Conservation (phyloP, 2,797 vertebrate species). For the Gymnodraco acuticeps region DNA sequence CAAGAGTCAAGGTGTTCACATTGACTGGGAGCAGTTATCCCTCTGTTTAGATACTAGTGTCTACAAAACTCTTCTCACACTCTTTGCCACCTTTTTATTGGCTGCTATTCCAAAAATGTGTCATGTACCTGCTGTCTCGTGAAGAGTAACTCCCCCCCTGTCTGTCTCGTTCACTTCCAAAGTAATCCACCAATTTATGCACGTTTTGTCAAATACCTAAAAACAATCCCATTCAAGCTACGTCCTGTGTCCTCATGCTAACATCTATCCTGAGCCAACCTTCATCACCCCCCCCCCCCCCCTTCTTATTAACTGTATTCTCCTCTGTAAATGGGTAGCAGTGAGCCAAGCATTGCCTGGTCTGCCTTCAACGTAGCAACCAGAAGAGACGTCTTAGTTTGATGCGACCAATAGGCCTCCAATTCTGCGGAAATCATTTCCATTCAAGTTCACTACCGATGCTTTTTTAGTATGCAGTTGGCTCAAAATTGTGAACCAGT, state of each 20-base stretch:
- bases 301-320: constrained; percentile 25
- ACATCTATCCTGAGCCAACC: constrained; percentile 21
- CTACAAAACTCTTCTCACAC: constrained; percentile 68
- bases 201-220: constrained; percentile 11
- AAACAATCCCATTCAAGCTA: not conserved
- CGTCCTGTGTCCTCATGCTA: not conserved
- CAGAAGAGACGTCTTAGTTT: constrained; percentile 60
- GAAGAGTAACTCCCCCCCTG: constrained; percentile 30
- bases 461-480: no score
- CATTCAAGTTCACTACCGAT: not conserved
- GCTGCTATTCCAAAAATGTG: constrained; percentile 74
- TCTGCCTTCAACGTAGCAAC: constrained; percentile 62
- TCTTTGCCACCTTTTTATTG: constrained; percentile 65
- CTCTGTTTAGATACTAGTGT: constrained; percentile 29
- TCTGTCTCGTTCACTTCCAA: constrained; percentile 30
- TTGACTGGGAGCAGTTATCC: constrained; percentile 3
- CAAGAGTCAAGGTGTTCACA: constrained; percentile 1
- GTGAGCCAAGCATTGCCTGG: constrained; percentile 37
- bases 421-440: constrained; percentile 30
- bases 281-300: not conserved
- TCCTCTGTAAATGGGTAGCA: constrained; percentile 52
- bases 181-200: not conserved
- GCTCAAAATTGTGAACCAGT: no score
- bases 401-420: no score
- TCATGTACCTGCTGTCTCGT: constrained; percentile 65